Conservation (phyloP, 2,797 vertebrate genomes). For the Lepidocolaptes lacrymiger region DNA sequence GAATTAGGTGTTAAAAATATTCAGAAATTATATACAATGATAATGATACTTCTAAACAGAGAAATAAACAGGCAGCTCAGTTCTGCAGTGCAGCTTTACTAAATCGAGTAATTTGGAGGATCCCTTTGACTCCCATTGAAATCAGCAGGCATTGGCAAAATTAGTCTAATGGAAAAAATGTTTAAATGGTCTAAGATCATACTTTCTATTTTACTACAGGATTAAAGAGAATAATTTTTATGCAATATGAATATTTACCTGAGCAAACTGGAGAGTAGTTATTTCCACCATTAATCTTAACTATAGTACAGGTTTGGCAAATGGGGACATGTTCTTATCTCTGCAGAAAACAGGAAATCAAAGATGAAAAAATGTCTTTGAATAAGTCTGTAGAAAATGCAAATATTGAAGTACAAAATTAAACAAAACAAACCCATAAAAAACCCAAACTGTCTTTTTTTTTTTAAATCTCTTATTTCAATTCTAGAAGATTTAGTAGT, state of each 20-base stretch:
- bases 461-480: not conserved
- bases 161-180: not conserved
- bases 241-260: not conserved
- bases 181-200: not conserved
- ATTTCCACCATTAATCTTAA: not conserved
- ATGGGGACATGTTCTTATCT: not conserved
- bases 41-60: not conserved
- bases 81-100: not conserved
- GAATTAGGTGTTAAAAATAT: not conserved
- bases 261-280: not conserved
- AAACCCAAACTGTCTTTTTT: not conserved
- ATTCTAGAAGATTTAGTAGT: not conserved
- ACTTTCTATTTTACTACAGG: no score
- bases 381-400: not conserved
- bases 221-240: not conserved
- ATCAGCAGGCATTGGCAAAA: not conserved
- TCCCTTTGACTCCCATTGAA: not conserved
- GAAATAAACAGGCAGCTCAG: not conserved
- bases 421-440: accelerated
- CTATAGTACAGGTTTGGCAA: not conserved
- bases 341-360: not conserved
- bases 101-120: not conserved
- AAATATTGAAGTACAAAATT: not conserved
- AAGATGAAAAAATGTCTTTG: not conserved
- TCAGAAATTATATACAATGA: not conserved